Conservation (phyloP, 2,797 vertebrate genomes). For the Onychomys arenicola region DNA sequence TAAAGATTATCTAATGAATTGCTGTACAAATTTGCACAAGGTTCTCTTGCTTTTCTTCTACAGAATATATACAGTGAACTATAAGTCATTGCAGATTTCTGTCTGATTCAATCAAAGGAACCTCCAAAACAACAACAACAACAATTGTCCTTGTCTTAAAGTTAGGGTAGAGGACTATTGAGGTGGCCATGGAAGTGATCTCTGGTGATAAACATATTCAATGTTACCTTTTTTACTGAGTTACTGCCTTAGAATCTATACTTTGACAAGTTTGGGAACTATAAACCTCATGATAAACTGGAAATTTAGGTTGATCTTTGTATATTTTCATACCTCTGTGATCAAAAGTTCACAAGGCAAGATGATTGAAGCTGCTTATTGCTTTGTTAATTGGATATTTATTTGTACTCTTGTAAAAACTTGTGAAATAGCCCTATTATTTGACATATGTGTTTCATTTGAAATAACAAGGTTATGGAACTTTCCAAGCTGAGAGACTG, state of each 20-base stretch:
- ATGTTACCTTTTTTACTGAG: not conserved
- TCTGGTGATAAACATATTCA: not conserved
- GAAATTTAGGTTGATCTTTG: not conserved
- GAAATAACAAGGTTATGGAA: not conserved
- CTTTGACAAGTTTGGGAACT: not conserved
- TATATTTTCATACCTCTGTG: not conserved
- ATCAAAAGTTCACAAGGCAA: not conserved
- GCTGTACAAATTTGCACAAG: not conserved
- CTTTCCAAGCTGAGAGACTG: not conserved
- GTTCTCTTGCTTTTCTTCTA: not conserved
- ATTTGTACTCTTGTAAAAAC: not conserved
- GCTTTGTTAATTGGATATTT: not conserved
- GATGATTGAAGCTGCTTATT: not conserved
- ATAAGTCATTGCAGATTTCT: not conserved
- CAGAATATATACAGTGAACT: not conserved
- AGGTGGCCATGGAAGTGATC: not conserved
- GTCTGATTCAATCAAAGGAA: not conserved
- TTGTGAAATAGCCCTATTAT: not conserved
- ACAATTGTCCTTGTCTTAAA: not conserved
- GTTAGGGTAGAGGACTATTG: not conserved
- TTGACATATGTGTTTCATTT: not conserved
- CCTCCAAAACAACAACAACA: not conserved
- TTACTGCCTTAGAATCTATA: not conserved
- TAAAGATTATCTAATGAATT: slow-evolving; percentile 23
- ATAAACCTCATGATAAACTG: not conserved